A percentile compares a stretch with the other conserved stretches of the same genome.
phyloP scores from a whole-genome alignment of 2,113 vertebrate genomes.

The Tautogolabrus adspersus region DNA sequence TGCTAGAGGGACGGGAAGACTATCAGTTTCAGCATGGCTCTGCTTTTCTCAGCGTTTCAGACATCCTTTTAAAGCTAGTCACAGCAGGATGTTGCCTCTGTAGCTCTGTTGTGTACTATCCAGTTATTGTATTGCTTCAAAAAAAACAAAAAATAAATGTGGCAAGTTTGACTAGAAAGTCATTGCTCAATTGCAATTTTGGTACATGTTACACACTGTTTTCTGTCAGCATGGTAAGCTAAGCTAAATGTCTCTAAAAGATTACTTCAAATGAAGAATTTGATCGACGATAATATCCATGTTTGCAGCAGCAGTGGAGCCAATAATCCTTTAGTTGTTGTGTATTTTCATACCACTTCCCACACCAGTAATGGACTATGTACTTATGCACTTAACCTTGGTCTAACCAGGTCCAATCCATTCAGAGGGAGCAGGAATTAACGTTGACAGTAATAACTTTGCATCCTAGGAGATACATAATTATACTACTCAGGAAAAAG shows the following conservation, averaged over 20 bases:
- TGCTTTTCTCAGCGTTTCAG: slow-evolving; percentile 15
- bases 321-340: slow-evolving; percentile 15
- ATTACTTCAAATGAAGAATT: slow-evolving; percentile 14
- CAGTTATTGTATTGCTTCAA: no score
- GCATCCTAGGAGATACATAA: slow-evolving; percentile 8
- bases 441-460: slow-evolving; percentile 38
- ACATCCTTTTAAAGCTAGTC: slow-evolving; percentile 48
- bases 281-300: neutral
- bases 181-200: no score
- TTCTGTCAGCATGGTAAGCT: neutral
- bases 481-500: slow-evolving; percentile 8
- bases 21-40: slow-evolving; percentile 44
- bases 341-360: slow-evolving; percentile 30
- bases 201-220: neutral
- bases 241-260: neutral
- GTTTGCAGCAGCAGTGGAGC: neutral
- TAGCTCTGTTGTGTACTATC: slow-evolving; percentile 37
- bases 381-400: slow-evolving; percentile 50
- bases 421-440: slow-evolving; percentile 43
- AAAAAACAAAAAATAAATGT: no score
- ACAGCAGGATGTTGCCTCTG: slow-evolving; percentile 17
- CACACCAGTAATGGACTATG: slow-evolving; percentile 37
- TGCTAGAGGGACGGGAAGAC: slow-evolving; percentile 22
- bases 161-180: no score
- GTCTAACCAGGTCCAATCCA: slow-evolving; percentile 32